phyloP scores from a whole-genome alignment of 2,888 invertebrate species.

The Latheticus oryzae region DNA sequence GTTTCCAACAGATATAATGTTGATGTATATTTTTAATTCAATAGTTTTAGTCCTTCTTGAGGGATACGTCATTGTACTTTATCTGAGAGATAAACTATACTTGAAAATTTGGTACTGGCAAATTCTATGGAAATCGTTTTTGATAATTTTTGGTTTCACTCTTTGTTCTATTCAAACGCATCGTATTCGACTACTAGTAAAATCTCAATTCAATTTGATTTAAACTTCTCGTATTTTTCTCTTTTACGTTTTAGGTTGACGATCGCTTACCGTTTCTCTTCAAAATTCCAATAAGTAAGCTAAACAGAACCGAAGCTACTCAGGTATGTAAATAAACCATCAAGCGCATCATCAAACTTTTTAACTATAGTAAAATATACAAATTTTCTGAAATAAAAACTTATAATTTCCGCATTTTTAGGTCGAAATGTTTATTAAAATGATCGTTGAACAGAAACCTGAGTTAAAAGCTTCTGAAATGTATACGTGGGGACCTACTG shows the following conservation, averaged over 20 bases:
- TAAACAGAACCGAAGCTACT: conserved; percentile 34
- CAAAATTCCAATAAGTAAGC: conserved; percentile 34
- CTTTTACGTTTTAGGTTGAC: conserved; percentile 25
- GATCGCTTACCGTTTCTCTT: conserved; percentile 33
- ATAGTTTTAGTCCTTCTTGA: conserved; percentile 2
- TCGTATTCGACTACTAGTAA: conserved; percentile 16
- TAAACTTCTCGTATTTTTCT: conserved; percentile 27
- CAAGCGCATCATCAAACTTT: conserved; percentile 31
- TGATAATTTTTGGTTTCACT: conserved; percentile 15
- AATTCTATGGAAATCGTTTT: conserved; percentile 10
- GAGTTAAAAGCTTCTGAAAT: conserved; percentile 18
- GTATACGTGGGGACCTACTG: conserved; percentile 7
- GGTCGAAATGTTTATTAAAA: conserved; percentile 14
- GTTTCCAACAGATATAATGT: conserved; percentile 1
- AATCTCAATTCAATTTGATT: conserved; percentile 24
- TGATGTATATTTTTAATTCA: neutral
- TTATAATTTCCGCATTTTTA: conserved; percentile 16
- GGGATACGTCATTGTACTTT: conserved; percentile 1
- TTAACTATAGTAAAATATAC: conserved; percentile 30
- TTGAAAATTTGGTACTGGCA: conserved; percentile 1
- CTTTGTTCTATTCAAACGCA: conserved; percentile 21
- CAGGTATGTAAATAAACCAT: conserved; percentile 35
- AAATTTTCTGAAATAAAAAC: conserved; percentile 12
- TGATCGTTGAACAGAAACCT: conserved; percentile 13
- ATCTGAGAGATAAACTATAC: neutral